A percentile compares a stretch with the other conserved stretches of the same genome.
phyloP scores from a whole-genome alignment of 2,113 vertebrate genomes.

The Argyrosomus japonicus region DNA sequence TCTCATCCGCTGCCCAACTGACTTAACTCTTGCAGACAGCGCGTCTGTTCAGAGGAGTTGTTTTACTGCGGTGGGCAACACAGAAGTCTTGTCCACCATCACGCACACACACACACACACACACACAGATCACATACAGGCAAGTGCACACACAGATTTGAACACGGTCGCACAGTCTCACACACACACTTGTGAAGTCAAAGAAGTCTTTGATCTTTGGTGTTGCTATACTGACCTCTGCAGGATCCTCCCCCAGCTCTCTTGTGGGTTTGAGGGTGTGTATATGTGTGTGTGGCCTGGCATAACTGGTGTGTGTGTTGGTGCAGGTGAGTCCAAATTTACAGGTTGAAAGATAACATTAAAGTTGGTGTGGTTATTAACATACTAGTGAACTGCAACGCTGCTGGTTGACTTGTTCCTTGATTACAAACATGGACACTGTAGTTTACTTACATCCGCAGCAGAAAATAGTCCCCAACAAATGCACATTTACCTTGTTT shows the following conservation, averaged over 20 bases:
- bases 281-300: constrained; percentile 6
- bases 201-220: constrained; percentile 78
- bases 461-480: background rate
- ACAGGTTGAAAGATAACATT: background rate
- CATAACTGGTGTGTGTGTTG: background rate
- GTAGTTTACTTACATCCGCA: background rate
- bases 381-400: background rate
- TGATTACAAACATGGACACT: background rate
- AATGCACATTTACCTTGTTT: background rate
- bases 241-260: constrained; percentile 78
- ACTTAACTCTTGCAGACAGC: constrained; percentile 21
- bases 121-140: constrained; percentile 5
- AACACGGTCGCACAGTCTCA: background rate
- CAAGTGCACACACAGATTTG: background rate
- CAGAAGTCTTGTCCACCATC: constrained; percentile 34
- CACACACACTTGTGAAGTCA: constrained; percentile 53
- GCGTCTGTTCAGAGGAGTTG: constrained; percentile 22
- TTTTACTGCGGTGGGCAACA: constrained; percentile 21
- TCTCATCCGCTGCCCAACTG: background rate
- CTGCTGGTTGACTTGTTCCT: background rate
- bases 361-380: background rate
- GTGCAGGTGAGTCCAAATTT: background rate
- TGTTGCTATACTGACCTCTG: constrained; percentile 92
- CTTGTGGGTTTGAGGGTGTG: constrained; percentile 38
- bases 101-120: background rate